These are phyloP conservation scores for Macroteleia sp. DNA, from an alignment of 2,888 invertebrate genomes.

Conservation along the genomic window DNA sequence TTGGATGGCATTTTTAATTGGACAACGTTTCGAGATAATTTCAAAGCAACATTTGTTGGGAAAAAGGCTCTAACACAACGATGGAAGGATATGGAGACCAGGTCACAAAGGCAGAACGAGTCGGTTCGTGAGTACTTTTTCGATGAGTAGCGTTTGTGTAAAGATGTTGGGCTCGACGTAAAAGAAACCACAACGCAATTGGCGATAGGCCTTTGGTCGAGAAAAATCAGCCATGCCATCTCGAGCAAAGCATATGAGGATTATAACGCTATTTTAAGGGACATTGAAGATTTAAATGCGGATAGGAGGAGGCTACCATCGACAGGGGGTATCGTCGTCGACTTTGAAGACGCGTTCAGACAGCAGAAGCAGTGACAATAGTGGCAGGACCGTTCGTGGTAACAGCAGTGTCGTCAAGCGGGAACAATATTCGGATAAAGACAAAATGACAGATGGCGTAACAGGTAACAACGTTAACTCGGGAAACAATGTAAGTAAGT, in stretches of 20 bases:
- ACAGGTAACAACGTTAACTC: slow-evolving; percentile 11
- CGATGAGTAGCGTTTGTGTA: slow-evolving; percentile 49
- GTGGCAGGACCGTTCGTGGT: neutral
- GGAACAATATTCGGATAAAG: slow-evolving; percentile 17
- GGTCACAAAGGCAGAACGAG: slow-evolving; percentile 34
- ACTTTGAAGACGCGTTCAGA: neutral
- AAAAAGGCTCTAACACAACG: slow-evolving; percentile 20
- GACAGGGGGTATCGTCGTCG: neutral
- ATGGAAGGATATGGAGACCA: slow-evolving; percentile 51
- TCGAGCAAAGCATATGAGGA: neutral
- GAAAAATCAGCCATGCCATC: slow-evolving; percentile 22
- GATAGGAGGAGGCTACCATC: neutral
- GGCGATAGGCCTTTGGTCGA: slow-evolving; percentile 36
- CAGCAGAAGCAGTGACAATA: neutral
- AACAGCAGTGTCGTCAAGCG: neutral
- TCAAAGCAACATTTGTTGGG: slow-evolving; percentile 6
- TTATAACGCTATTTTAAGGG: slow-evolving; percentile 15
- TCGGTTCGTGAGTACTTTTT: slow-evolving; percentile 38
- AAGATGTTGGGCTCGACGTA: slow-evolving; percentile 18
- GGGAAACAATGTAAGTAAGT: neutral
- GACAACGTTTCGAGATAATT: slow-evolving; percentile 2
- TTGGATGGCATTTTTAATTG: slow-evolving; percentile 5
- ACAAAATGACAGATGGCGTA: neutral
- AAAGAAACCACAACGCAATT: slow-evolving; percentile 35
- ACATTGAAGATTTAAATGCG: slow-evolving; percentile 1